Conservation (phyloP, 2,113 vertebrate species). For the Bothrops jararaca region DNA sequence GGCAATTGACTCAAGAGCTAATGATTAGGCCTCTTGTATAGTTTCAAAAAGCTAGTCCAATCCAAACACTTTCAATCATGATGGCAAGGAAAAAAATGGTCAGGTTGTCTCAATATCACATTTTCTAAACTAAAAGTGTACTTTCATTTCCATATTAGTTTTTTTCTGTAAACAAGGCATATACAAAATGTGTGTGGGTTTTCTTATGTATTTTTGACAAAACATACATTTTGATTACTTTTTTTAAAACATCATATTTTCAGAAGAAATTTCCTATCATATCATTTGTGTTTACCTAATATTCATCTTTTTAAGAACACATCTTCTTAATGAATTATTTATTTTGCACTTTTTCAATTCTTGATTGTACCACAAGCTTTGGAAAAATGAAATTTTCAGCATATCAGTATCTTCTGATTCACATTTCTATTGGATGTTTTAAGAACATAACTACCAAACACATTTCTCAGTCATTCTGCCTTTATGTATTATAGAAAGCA, state of each 20-base stretch:
- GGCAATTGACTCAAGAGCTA: neutral
- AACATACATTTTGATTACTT: neutral
- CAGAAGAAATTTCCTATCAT: neutral
- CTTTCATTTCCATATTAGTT: neutral
- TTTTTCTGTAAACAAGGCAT: neutral
- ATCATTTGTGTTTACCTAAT: neutral
- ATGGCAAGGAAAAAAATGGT: neutral
- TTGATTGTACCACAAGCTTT: neutral
- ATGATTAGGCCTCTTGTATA: neutral
- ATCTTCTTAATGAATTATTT: neutral
- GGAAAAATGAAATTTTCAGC: neutral
- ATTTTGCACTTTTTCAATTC: neutral
- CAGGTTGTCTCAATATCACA: neutral
- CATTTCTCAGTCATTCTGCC: neutral
- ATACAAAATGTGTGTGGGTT: neutral
- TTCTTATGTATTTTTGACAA: neutral
- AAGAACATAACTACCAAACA: neutral
- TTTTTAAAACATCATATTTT: neutral
- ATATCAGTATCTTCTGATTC: neutral
- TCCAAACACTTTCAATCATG: neutral
- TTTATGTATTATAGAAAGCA: neutral
- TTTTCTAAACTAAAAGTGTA: neutral
- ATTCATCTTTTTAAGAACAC: neutral
- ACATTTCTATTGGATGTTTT: neutral
- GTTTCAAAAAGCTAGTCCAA: neutral